These are phyloP conservation scores for Etheostoma spectabile DNA, from an alignment of 2,113 vertebrate species.

Conservation along the genomic window DNA sequence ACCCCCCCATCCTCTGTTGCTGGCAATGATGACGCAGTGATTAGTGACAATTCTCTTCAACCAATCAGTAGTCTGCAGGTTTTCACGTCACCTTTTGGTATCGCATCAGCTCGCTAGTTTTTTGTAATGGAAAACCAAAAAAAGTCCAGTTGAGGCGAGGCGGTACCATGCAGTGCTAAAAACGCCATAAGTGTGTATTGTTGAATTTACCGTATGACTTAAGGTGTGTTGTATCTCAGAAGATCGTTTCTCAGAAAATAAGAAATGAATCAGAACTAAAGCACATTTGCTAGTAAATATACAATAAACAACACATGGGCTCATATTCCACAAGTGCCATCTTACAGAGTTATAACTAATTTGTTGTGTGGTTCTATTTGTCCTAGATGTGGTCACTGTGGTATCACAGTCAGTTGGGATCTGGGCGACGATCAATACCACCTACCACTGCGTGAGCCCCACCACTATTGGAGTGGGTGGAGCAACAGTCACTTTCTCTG, in stretches of 20 bases:
- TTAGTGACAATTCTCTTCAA: no score
- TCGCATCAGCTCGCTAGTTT: no score
- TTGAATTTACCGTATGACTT: not conserved
- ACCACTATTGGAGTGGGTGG: conserved; percentile 62
- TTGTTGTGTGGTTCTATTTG: not conserved
- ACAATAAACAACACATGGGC: not conserved
- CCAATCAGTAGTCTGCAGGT: no score
- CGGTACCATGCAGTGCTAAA: no score
- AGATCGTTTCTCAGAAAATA: not conserved
- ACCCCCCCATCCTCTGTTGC: no score
- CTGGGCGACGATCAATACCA: conserved; percentile 85
- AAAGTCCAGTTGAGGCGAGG: no score
- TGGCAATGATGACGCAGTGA: no score
- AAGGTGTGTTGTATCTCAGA: not conserved
- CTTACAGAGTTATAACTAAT: not conserved
- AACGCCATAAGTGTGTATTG: not conserved
- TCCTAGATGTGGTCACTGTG: conserved; percentile 69
- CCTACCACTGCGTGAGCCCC: conserved; percentile 86
- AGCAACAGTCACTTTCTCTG: conserved; percentile 79
- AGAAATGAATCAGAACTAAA: not conserved
- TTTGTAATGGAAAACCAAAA: no score
- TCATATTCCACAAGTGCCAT: no score
- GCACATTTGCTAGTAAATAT: not conserved
- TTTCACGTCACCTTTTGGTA: no score
- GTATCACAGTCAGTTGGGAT: conserved; percentile 75